Base-by-base conservation (phyloP, 2,797 vertebrate genomes). In the Cryptoprocta ferox region DNA sequence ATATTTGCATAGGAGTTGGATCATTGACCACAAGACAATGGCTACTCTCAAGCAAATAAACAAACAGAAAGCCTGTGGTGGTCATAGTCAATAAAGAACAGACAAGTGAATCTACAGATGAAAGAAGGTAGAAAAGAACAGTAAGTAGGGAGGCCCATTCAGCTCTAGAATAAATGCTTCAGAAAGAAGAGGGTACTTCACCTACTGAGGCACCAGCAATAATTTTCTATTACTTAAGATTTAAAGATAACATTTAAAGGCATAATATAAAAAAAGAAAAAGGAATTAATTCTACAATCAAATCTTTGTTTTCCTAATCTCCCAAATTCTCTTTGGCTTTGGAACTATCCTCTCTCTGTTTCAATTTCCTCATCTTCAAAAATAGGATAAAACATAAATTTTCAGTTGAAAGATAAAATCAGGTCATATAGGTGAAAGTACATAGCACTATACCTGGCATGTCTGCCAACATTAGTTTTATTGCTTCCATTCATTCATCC, bases 1-100 rank as follows among this genome's bases (percentile, higher is more conserved):
- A 97, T 0, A 12, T 98, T 98, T 97, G 95, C 95, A 97, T 92
- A 98, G 97, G 95, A 98, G 95, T 81, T 98, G 97, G 97, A 98
- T 98, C 97, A 98, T 96, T 95, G 97, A 98, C 98, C 98, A 0
- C 98, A 98, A 95, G 78, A 96, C n/a, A 21, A 80, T 0, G 10
- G 92, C 71, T 68, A 96, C 82, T 98, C 97, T 97, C 97, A 98
- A 97, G 97, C 94, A 98, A 98, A 98, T 94, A 97, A 96, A 63
- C 59, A 7, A 10, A 42, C n/a, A 95, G 71, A 94, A 96, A 87
- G 76, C 39, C 95, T 16, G 9, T 90, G 35, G 82, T 92, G 92
- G 97, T 84, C 4, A 7, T 1, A 91, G 82, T 59, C 68, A 65
- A 16, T 78, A 92, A 68, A 97, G 78, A 96, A 93, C 76, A 93